Percentiles rank a stretch among this genome's conserved stretches.
phyloP scores from a whole-genome alignment of 1,140 invertebrate species.

The Mya arenaria region DNA sequence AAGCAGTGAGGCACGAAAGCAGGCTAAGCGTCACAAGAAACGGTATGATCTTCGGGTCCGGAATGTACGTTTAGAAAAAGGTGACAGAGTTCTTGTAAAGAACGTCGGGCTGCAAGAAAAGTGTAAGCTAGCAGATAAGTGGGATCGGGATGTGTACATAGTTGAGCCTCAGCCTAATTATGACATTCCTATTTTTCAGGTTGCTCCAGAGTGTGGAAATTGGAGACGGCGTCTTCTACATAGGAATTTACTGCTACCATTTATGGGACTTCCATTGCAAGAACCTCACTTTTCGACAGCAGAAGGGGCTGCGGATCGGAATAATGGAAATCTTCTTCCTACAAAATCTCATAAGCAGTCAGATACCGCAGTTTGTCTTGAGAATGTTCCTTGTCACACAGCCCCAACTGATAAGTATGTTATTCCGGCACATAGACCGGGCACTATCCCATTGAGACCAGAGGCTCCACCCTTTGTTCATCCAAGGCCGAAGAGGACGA shows the following conservation, averaged over 20 bases:
- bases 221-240: constrained; percentile 3
- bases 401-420: too few relatives aligned
- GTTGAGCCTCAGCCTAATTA: constrained; percentile 33
- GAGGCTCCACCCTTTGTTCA: too few relatives aligned
- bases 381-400: too few relatives aligned
- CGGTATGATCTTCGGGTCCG: constrained; percentile 1
- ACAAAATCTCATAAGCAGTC: too few relatives aligned
- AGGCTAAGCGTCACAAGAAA: neutral
- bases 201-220: neutral
- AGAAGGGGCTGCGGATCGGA: too few relatives aligned
- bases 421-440: too few relatives aligned
- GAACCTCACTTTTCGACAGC: neutral
- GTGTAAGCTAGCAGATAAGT: constrained; percentile 35
- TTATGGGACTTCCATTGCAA: neutral
- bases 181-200: too few relatives aligned
- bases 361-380: too few relatives aligned
- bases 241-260: constrained; percentile 32
- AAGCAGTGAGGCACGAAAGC: neutral
- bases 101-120: neutral
- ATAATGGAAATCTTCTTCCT: too few relatives aligned
- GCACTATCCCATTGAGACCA: too few relatives aligned
- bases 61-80: neutral
- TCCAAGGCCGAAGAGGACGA: too few relatives aligned
- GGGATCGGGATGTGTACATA: constrained; percentile 43
- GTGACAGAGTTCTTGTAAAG: neutral